These are phyloP conservation scores for Automeris io DNA, from an alignment of 2,888 invertebrate genomes.

Conservation along the genomic window DNA sequence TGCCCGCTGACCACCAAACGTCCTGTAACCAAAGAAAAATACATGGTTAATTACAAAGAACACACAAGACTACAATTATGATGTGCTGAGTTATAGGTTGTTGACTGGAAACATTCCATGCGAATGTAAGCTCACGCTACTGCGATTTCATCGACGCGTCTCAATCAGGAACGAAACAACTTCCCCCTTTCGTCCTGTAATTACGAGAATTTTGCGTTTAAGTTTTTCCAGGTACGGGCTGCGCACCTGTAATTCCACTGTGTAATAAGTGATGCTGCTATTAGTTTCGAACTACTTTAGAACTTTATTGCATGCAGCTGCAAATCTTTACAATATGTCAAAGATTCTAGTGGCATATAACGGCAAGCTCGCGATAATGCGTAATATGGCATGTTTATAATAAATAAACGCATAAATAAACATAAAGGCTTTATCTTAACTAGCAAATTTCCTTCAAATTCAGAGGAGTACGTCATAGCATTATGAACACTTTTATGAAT, in stretches of 20 bases:
- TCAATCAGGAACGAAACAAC: constrained; percentile 23
- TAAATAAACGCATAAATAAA: too few relatives aligned
- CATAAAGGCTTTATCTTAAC: too few relatives aligned
- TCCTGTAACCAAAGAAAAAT: constrained; percentile 59
- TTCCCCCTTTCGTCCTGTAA: constrained; percentile 42
- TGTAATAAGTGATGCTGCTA: constrained; percentile 31
- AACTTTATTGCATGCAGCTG: constrained; percentile 18
- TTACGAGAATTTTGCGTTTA: constrained; percentile 36
- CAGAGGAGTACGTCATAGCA: too few relatives aligned
- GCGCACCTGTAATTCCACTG: constrained; percentile 26
- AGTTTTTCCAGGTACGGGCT: constrained; percentile 32
- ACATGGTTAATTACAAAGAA: constrained; percentile 42
- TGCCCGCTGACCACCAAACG: constrained; percentile 48
- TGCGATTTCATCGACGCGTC: constrained; percentile 31
- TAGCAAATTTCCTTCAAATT: too few relatives aligned
- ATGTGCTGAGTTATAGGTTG: constrained; percentile 45
- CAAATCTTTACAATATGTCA: constrained; percentile 30
- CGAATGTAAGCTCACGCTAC: constrained; percentile 26
- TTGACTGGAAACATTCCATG: constrained; percentile 44
- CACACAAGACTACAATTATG: constrained; percentile 23
- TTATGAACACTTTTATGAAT: too few relatives aligned
- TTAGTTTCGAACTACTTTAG: constrained; percentile 32
- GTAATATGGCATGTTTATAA: constrained; percentile 1
- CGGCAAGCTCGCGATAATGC: not conserved
- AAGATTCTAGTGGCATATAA: constrained; percentile 25